Base-by-base conservation (phyloP, 2,797 vertebrate species). In the Gymnoscopelus braueri region DNA sequence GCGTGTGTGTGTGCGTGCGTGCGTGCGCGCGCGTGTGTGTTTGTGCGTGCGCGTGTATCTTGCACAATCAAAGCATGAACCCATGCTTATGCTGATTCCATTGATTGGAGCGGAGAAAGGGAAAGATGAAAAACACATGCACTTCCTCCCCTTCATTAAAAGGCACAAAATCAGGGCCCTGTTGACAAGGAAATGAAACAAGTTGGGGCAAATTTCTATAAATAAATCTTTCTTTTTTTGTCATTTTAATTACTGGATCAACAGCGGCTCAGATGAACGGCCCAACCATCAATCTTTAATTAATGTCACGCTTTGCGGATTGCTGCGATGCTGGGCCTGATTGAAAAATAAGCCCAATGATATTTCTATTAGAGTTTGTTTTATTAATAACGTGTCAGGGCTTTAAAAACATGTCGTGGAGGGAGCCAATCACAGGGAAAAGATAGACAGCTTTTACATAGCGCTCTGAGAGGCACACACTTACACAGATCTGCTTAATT, bases 311-410 rank as follows among this genome's bases (percentile, higher is more conserved):
- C 89, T 92, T 92, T 92, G 88, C 81, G 84, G 92, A 93, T 93
- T 91, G 92, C 90, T 79, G 80, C 67, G 81, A 92, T 92, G 84
- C 86, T 85, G 81, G 84, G 91, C 87, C 92, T 94, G 92, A 94
- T 93, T 93, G 92, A 94, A 94, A 94, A 94, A 94, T 94, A 93
- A 94, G 91, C 88, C 76, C 90, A 94, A 94, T 94, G 89, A 93
- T 94, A 93, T 94, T 94, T 94, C 91, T 94, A 93, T 94, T 94
- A 93, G 90, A 91, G 92, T 92, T 92, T 93, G 89, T 93, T 93
- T 94, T 94, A 94, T 94, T 94, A 94, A 93, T 94, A 92, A 93
- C 88, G 80, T 88, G 89, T 93, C 92, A 91, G 69, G 87, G 87
- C 83, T 93, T 92, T 93, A 93, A 93, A 92, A 91, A 92, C 92